phyloP scores from a whole-genome alignment of 2,888 invertebrate species.

The Nomada fucata region DNA sequence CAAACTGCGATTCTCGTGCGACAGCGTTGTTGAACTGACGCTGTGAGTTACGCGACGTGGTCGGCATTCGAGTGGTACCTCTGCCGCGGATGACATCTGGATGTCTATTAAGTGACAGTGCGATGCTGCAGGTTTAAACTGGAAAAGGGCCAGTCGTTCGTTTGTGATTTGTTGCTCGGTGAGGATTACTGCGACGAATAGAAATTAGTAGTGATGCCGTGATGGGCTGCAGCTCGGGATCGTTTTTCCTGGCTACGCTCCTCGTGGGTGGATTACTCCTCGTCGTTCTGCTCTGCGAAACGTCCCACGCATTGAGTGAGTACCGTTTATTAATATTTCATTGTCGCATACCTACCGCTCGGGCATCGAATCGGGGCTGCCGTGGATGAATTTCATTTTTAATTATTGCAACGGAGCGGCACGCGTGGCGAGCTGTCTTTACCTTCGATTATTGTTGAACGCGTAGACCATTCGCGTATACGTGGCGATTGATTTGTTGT shows the following conservation, averaged over 20 bases:
- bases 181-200: conserved; percentile 67
- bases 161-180: conserved; percentile 53
- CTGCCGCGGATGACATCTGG: conserved; percentile 64
- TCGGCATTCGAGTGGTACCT: conserved; percentile 57
- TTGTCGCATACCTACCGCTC: not conserved
- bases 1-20: conserved; percentile 43
- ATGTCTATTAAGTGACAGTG: conserved; percentile 67
- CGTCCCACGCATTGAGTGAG: conserved; percentile 78
- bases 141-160: conserved; percentile 47
- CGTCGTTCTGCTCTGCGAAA: conserved; percentile 71
- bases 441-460: too few relatives aligned
- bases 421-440: too few relatives aligned
- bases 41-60: conserved; percentile 50
- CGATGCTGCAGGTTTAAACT: conserved; percentile 48
- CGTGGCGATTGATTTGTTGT: too few relatives aligned
- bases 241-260: conserved; percentile 76
- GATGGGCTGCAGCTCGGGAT: conserved; percentile 80
- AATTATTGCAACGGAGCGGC: too few relatives aligned
- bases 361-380: not conserved
- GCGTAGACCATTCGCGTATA: too few relatives aligned
- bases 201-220: conserved; percentile 78
- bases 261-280: conserved; percentile 77
- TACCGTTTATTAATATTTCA: conserved; percentile 40
- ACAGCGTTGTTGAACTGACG: conserved; percentile 53
- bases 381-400: too few relatives aligned